Base-by-base conservation (phyloP, 2,797 vertebrate species). In the Alfaro cultratus region DNA sequence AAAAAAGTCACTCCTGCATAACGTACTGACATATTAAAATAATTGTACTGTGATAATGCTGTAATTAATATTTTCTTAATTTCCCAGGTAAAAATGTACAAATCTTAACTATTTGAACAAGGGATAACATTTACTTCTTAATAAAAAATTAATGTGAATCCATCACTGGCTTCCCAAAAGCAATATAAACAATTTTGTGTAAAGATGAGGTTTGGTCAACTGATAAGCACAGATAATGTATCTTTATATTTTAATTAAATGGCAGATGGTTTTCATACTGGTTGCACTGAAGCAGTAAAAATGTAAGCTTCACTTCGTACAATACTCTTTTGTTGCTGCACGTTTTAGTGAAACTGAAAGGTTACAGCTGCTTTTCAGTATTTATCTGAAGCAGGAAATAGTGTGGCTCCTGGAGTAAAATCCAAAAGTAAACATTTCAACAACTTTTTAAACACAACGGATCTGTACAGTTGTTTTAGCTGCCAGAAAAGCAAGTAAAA, bases 391-490 rank as follows among this genome's bases (percentile, higher is more conserved):
- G 78, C 67, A 46, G 49, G n/a, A 60, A 78, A 64, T 34, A 57
- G 45, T 77, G 51, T 31, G 13, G 67, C 83, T 67, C 80, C 85
- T 78, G 77, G 70, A 81, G 29, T 29, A 18, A 67, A 86, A 87
- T 86, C 71, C 68, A 73, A 84, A 51, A 82, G 72, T 84, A 89
- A 91, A 89, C 81, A 90, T 70, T 80, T 84, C 51, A 62, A 83
- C 85, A 85, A 79, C 83, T 80, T 83, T 80, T 71, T 76, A 62
- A 74, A 62, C 73, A 45, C 31, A 43, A 64, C 74, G 62, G 84
- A 78, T 80, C 72, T 76, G 77, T 29, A 12, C 60, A 41, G 51
- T 85, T 74, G 77, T 80, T 77, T 68, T 62, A 76, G 62, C 80
- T 79, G 60, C 74, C 4, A 10, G 46, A 36, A 57, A 77, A 81